A percentile compares a stretch with the other conserved stretches of the same genome.
phyloP scores from a whole-genome alignment of 2,888 invertebrate species.

The Eueremaeus valkanovi region DNA sequence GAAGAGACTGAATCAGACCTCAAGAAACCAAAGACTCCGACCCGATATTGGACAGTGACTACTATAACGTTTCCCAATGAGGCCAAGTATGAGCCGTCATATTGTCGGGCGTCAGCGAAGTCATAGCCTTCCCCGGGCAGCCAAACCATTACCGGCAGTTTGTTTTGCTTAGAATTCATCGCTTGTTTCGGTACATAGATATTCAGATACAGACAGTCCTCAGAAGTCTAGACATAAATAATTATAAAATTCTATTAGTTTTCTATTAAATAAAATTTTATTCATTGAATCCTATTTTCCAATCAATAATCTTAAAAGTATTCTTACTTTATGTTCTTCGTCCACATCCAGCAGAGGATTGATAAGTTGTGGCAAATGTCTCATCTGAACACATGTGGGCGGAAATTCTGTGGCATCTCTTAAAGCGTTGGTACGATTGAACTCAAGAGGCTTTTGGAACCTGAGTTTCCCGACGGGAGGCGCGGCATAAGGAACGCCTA shows the following conservation, averaged over 20 bases:
- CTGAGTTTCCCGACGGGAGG: constrained; percentile 47
- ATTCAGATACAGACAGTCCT: constrained; percentile 78
- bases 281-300: no score
- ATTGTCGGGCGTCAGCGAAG: constrained; percentile 50
- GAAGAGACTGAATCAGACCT: constrained; percentile 48
- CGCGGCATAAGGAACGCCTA: constrained; percentile 49
- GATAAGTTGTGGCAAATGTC: constrained; percentile 47
- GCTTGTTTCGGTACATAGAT: constrained; percentile 64
- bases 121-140: constrained; percentile 53
- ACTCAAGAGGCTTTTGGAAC: constrained; percentile 45
- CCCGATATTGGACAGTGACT: constrained; percentile 58
- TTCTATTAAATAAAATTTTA: background rate
- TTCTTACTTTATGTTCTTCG: constrained; percentile 41
- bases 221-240: constrained; percentile 51
- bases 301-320: no score
- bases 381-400: constrained; percentile 48
- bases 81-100: constrained; percentile 57
- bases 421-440: constrained; percentile 61
- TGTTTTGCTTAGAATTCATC: constrained; percentile 54
- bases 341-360: constrained; percentile 47
- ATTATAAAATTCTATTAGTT: background rate
- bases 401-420: constrained; percentile 43
- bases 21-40: constrained; percentile 54
- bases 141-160: constrained; percentile 63
- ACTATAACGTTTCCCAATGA: constrained; percentile 57